phyloP scores from a whole-genome alignment of 2,888 invertebrate genomes.

The Suillia variegata region DNA sequence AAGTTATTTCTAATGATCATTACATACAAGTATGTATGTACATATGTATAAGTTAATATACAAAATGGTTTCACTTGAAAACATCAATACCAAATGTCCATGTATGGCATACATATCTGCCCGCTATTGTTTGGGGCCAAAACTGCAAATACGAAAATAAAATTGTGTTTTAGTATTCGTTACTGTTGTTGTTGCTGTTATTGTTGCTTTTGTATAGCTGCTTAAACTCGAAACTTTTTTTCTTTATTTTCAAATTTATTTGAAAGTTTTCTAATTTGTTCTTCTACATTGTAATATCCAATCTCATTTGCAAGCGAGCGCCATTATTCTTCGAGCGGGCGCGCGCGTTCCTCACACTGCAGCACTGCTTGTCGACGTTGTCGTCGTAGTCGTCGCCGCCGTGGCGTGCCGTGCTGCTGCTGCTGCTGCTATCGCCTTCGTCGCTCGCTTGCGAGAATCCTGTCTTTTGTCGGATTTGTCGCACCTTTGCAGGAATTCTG shows the following conservation, averaged over 20 bases:
- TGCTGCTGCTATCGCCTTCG: constrained; percentile 8
- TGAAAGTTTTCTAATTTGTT: constrained; percentile 57
- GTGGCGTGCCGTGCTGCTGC: not conserved
- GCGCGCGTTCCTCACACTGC: not conserved
- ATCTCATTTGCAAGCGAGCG: constrained; percentile 45
- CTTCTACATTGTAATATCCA: constrained; percentile 52
- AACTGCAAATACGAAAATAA: too few relatives aligned
- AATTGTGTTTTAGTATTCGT: too few relatives aligned
- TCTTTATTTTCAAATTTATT: constrained; percentile 46
- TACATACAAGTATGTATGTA: too few relatives aligned
- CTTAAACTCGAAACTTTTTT: not conserved
- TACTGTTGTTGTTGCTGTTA: too few relatives aligned
- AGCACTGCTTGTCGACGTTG: not conserved
- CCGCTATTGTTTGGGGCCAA: too few relatives aligned
- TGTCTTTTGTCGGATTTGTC: constrained; percentile 36
- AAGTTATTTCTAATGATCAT: too few relatives aligned
- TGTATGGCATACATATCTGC: too few relatives aligned
- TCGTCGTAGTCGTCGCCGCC: not conserved
- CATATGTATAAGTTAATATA: too few relatives aligned
- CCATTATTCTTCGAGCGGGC: constrained; percentile 27
- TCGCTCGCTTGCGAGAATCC: constrained; percentile 13
- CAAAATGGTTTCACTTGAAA: too few relatives aligned
- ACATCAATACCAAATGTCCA: too few relatives aligned
- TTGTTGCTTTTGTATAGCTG: too few relatives aligned
- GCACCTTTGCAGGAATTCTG: constrained; percentile 54